A percentile compares a stretch with the other conserved stretches of the same genome.
Evolutionary conservation across 2,113 vertebrate genomes (phyloP).

Genomic region (Cavia aperea): DNA sequence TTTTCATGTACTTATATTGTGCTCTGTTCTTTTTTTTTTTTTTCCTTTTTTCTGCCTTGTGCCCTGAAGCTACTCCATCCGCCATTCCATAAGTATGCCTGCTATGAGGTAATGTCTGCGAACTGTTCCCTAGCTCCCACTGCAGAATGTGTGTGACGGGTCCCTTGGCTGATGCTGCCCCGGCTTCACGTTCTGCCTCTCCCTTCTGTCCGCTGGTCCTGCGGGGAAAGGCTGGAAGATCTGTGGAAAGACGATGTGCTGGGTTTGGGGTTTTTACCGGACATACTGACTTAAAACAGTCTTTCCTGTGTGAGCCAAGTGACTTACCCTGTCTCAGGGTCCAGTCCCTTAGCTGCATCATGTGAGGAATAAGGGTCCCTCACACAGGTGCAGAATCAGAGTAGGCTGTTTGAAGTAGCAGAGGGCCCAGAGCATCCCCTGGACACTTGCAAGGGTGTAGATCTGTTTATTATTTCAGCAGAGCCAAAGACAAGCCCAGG

Average conservation of each 20-base stretch:
- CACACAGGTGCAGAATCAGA: background rate
- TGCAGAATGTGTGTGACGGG: background rate
- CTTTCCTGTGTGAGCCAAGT: background rate
- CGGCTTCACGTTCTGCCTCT: background rate
- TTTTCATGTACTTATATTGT: constrained; percentile 62
- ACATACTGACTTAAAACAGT: background rate
- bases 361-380: background rate
- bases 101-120: constrained; percentile 90
- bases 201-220: background rate
- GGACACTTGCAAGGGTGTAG: background rate
- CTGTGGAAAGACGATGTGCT: background rate
- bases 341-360: background rate
- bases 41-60: constrained; percentile 73
- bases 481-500: background rate
- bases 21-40: constrained; percentile 63
- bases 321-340: no score
- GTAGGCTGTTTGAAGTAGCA: background rate
- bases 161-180: background rate
- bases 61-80: constrained; percentile 90
- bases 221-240: background rate
- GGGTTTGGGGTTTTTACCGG: background rate
- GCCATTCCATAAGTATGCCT: constrained; percentile 97
- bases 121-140: constrained; percentile 21
- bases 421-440: background rate
- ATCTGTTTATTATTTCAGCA: background rate